Evolutionary conservation across 1,140 invertebrate species (phyloP), one percentile per base, ranked within the genome.

Genomic region (Drosophila azteca): DNA sequence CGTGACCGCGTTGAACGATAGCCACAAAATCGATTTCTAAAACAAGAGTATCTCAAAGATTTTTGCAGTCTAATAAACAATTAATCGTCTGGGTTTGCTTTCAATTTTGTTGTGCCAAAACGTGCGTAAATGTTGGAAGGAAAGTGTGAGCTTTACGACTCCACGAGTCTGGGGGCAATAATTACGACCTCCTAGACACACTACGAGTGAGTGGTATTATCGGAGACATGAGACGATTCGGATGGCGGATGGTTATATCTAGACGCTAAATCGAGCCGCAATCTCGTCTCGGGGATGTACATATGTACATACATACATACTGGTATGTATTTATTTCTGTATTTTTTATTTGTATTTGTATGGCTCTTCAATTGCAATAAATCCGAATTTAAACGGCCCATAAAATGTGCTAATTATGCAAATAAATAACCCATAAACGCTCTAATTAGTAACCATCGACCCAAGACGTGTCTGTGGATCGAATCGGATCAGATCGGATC

Each of bases 401-500:
- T 84, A 79, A 89, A 88, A 80, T 58, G 79, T 80, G 79, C 50
- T 80, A 84, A 88, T 89, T 89, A 44, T 52, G 22, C 63, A 65
- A 64, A 72, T 88, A 82, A 87, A 87, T 77, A 87, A 88, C 70
- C 82, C 77, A 87, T 82, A 88, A 87, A 73, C 67, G 54, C 75
- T 81, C 82, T 79, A 88, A 87, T 87, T 88, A 87, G 66, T 78
- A 80, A 71, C 54, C 78, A 72, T 61, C 74, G 70, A 71, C 62
- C 53, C 71, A 81, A 82, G 82, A 83, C 83, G 82, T 87, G 69
- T 58, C 67, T 48, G 58, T 51, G n/a, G 48, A 35, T 50, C 17
- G 22, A 13, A 9, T 9, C 31, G 31, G 3, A 39, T 13, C 35
- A 17, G 22, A 49, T 58, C 41, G 46, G 29, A 58, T 35, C 46